Percentiles rank a stretch among this genome's conserved stretches.
Evolutionary conservation across 2,888 invertebrate genomes (phyloP).

Genomic region (Pyrrhosoma nymphula): DNA sequence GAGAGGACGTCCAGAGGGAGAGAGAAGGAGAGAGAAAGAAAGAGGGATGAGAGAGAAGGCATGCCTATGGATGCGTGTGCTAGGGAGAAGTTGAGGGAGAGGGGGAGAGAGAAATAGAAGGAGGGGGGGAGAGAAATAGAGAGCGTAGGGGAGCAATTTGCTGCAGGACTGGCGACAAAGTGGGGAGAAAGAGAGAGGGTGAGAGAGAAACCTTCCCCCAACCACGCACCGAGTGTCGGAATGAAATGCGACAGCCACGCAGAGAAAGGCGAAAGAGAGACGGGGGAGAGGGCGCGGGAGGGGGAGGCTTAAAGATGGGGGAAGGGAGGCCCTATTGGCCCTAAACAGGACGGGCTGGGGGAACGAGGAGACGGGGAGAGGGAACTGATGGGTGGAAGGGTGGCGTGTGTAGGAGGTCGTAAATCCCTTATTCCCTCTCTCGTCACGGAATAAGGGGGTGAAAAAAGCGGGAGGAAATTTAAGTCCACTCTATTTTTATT

Average conservation of each 20-base stretch:
- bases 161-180: background rate
- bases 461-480: background rate
- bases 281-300: background rate
- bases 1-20: background rate
- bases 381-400: no score
- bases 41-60: background rate
- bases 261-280: background rate
- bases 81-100: background rate
- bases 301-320: background rate
- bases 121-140: background rate
- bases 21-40: background rate
- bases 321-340: background rate
- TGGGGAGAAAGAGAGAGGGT: background rate
- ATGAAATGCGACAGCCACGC: constrained; percentile 54
- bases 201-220: background rate
- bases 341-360: background rate
- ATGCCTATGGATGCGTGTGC: background rate
- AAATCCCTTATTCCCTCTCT: constrained; percentile 48
- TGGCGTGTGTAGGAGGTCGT: background rate
- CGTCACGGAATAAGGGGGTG: background rate
- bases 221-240: background rate
- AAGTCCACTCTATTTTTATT: background rate
- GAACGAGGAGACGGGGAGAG: background rate
- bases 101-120: background rate
- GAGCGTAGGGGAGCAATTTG: constrained; percentile 35